phyloP scores from a whole-genome alignment of 1,140 invertebrate genomes.

The Drosophila grimshawi region DNA sequence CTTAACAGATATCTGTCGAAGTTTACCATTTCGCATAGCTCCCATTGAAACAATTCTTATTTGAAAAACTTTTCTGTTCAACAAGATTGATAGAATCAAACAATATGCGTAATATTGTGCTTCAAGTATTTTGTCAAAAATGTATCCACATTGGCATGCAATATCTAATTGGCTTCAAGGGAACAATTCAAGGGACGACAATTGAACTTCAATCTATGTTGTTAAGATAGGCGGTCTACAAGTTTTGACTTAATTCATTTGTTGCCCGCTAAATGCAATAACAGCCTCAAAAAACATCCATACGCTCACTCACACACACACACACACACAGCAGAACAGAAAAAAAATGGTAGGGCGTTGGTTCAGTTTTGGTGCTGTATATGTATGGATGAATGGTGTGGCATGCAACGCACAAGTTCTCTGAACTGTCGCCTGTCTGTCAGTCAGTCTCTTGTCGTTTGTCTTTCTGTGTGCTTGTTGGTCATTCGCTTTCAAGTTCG shows the following conservation, averaged over 20 bases:
- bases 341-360: neutral
- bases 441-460: neutral
- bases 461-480: slow-evolving; percentile 3
- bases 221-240: neutral
- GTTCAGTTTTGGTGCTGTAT: slow-evolving; percentile 10
- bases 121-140: too few relatives aligned
- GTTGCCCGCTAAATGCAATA: slow-evolving; percentile 45
- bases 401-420: slow-evolving; percentile 34
- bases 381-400: slow-evolving; percentile 1
- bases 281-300: slow-evolving; percentile 51
- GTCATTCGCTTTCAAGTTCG: slow-evolving; percentile 62
- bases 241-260: neutral
- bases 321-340: neutral
- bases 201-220: too few relatives aligned
- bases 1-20: too few relatives aligned
- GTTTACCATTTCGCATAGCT: too few relatives aligned
- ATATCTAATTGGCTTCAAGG: too few relatives aligned
- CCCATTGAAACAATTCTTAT: too few relatives aligned
- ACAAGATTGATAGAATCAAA: too few relatives aligned
- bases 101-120: too few relatives aligned
- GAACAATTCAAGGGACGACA: too few relatives aligned
- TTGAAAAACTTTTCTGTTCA: too few relatives aligned
- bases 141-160: too few relatives aligned
- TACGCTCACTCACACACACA: slow-evolving; percentile 8
- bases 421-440: slow-evolving; percentile 18